Conservation (phyloP, 2,797 vertebrate species). For the Lagorchestes hirsutus region DNA sequence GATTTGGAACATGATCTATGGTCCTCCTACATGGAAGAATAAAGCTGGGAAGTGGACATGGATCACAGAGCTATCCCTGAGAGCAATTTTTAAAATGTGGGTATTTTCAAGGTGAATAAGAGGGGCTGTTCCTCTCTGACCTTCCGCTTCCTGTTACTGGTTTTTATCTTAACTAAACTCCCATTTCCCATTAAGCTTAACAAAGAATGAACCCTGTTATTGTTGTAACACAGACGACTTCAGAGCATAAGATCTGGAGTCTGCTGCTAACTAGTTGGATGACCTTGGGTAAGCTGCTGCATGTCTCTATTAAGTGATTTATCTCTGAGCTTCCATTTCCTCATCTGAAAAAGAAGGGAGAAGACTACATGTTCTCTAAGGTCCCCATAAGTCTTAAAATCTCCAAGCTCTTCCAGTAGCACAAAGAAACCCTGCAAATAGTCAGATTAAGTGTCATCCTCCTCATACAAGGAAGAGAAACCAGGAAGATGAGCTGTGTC, state of each 20-base stretch:
- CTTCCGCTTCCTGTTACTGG: slow-evolving; percentile 5
- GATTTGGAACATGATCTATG: neutral
- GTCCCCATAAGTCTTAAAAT: neutral
- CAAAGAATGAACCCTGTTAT: neutral
- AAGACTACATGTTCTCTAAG: neutral
- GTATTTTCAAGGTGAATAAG: neutral
- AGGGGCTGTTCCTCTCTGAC: slow-evolving; percentile 35
- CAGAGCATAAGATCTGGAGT: neutral
- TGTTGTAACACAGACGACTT: slow-evolving; percentile 38
- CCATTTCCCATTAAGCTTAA: neutral
- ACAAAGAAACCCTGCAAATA: neutral
- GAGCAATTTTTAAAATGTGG: neutral
- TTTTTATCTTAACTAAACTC: slow-evolving; percentile 47
- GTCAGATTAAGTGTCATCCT: neutral
- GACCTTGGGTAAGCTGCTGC: neutral
- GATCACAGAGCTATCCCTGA: neutral
- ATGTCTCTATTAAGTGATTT: neutral
- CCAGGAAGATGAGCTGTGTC: neutral
- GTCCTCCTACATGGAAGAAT: neutral
- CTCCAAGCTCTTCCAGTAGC: neutral
- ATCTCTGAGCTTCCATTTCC: neutral
- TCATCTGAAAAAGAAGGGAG: neutral
- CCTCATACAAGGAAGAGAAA: neutral
- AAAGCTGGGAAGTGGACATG: neutral
- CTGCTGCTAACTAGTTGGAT: neutral